Base-by-base conservation (phyloP, 2,888 invertebrate species). In the Rhingia campestris region DNA sequence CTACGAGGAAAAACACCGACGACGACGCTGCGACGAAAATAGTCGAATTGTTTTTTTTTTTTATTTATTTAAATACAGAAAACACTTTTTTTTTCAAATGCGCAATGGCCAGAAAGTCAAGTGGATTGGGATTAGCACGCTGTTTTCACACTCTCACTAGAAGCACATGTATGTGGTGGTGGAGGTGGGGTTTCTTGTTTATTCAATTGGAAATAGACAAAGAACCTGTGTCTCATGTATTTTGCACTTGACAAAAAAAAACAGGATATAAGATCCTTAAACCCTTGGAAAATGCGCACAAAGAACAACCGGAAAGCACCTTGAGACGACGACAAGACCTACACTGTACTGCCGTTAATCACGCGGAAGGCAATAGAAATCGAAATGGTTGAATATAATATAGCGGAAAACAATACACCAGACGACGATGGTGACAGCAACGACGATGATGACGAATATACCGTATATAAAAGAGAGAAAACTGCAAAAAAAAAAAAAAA, bases 81-180 rank as follows among this genome's bases (percentile, higher is more conserved):
- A 33, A 32, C 9, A 51, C 66, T 61, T 35, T 69, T 75, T 30
- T 22, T 49, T 22, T 64, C 54, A 64, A 73, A 75, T 77, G 77
- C 82, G 74, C 69, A 75, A 58, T 70, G 63, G 63, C 66, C 49
- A 75, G 67, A 75, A 85, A 80, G 66, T 74, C 53, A 74, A 76
- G 63, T 75, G 54, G 53, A 56, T 49, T 53, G 7, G 58, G 56
- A 54, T 59, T 70, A 63, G 63, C 66, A 76, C 69, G 56, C 39
- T 63, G 59, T 67, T 22, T 22, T 63, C 47, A 37, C 49, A 56
- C n/a, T 49, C 14, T 53, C 39, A 69, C 53, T 54, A 39, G 43
- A 32, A 39, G 37, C 67, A 51, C 66, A 49, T 49, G 37, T 33
- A 37, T 56, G 45, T 63, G 22, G 56, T 43, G 32, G 4, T 22